Base-by-base conservation (phyloP, 1,140 invertebrate species). In the Geopemphigus sp. region DNA sequence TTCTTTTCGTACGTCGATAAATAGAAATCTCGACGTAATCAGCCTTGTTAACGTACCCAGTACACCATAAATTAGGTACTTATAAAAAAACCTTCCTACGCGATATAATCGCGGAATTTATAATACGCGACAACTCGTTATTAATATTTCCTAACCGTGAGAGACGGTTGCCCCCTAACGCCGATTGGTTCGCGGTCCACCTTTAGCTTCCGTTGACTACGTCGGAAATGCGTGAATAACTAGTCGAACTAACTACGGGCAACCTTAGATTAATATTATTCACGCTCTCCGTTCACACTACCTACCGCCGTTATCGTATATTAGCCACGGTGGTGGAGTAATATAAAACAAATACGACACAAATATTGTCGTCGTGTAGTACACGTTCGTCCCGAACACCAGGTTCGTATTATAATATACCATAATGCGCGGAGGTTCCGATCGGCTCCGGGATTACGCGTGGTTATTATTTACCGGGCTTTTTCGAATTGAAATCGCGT, bases 1-100 rank as follows among this genome's bases (percentile, higher is more conserved):
- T 68, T 32, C 64, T 68, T 68, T 68, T 39, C 39, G 24, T 22
- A 22, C 70, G 50, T 54, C 50, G 54, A 53, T 54, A 73, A 54
- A 73, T 54, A 54, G 70, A 56, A 73, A 73, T 73, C 50, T 29
- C 8, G 47, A 68, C 24, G 39, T 54, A 73, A 73, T 54, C 47
- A 73, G 68, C 53, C 53, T 73, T 29, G 53, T 73, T 73, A 56
- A 72, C 68, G 68, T 72, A 72, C 22, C 68, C 19, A 39, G 19
- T n/a, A 32, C 63, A 66, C 39, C 39, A 68, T 15, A 29, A 68
- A 68, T 47, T 68, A n/a, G n/a, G 39, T 11, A 68, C 22, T 47
- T 22, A 68, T 47, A 45, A 22, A 39, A 64, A 54, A 73, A 73
- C 70, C 70, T 73, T 73, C 50, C 47, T 73, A n/a, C 54, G 32